Evolutionary conservation across 1,140 invertebrate genomes (phyloP).

Genomic region (Sipha flava): DNA sequence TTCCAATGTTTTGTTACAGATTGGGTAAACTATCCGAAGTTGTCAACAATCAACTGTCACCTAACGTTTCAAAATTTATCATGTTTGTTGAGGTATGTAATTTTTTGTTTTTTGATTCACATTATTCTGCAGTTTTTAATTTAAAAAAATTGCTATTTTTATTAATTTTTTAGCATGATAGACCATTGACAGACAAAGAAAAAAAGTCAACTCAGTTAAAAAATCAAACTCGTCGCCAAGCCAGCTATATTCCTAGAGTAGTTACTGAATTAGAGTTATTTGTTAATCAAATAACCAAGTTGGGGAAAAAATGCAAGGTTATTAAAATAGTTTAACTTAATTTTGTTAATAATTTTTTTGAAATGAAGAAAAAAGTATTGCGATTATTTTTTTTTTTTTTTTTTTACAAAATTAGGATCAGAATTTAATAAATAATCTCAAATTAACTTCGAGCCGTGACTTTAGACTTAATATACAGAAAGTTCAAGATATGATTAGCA

Average conservation of each 20-base stretch:
- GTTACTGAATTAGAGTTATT: constrained; percentile 11
- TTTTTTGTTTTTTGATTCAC: neutral
- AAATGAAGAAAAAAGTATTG: no score
- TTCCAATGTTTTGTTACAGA: neutral
- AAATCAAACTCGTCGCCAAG: constrained; percentile 11
- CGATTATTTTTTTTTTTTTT: no score
- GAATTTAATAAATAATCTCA: neutral
- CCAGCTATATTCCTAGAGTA: neutral
- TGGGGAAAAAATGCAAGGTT: constrained; percentile 28
- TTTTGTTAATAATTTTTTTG: neutral
- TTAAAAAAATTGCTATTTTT: neutral
- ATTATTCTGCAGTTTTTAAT: neutral
- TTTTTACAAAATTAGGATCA: neutral
- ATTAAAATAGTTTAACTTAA: neutral
- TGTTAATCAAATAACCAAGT: neutral
- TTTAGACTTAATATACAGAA: constrained; percentile 21
- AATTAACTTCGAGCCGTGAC: neutral
- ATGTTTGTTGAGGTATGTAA: constrained; percentile 6
- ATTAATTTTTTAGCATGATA: neutral
- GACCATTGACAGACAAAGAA: constrained; percentile 14
- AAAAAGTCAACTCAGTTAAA: constrained; percentile 8
- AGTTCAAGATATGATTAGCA: neutral
- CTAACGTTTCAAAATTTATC: constrained; percentile 20
- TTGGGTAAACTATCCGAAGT: neutral
- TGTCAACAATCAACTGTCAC: neutral